Evolutionary conservation across 2,888 invertebrate species (phyloP).

Genomic region (Drosophila atroscutellata): DNA sequence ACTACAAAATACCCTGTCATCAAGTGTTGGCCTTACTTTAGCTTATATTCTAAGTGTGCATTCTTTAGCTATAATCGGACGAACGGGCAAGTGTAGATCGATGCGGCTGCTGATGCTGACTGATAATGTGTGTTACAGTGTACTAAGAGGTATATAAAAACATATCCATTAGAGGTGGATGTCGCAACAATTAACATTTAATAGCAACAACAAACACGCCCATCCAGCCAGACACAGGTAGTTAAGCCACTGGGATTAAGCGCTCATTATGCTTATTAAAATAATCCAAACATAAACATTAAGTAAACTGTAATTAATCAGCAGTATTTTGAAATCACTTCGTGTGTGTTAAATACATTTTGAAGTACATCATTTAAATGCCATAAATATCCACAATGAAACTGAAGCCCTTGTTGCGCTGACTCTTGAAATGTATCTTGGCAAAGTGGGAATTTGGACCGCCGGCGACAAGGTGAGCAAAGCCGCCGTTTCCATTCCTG

Average conservation of each 20-base stretch:
- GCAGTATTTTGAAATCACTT: conserved; percentile 5
- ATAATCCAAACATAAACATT: conserved; percentile 24
- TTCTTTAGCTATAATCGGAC: not conserved
- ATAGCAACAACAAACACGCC: conserved; percentile 10
- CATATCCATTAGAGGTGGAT: not conserved
- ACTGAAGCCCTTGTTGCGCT: conserved; percentile 84
- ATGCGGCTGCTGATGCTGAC: not conserved
- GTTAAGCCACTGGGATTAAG: conserved; percentile 22
- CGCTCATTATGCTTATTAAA: conserved; percentile 41
- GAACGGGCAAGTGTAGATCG: not conserved
- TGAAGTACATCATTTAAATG: conserved; percentile 40
- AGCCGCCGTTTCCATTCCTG: conserved; percentile 85
- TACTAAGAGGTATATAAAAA: not conserved
- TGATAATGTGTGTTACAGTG: not conserved
- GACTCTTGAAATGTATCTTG: conserved; percentile 85
- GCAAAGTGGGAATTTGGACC: conserved; percentile 83
- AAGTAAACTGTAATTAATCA: conserved; percentile 50
- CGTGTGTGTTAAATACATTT: not conserved
- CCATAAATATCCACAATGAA: conserved; percentile 85
- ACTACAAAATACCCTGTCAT: not conserved
- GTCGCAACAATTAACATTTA: not conserved
- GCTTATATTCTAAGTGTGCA: not conserved
- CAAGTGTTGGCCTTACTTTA: not conserved
- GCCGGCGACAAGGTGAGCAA: conserved; percentile 81
- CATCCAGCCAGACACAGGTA: not conserved